Percentiles rank a stretch among this genome's conserved stretches.
Conservation (phyloP, 2,797 vertebrate species). For the Rhabdophis nuchalis region DNA sequence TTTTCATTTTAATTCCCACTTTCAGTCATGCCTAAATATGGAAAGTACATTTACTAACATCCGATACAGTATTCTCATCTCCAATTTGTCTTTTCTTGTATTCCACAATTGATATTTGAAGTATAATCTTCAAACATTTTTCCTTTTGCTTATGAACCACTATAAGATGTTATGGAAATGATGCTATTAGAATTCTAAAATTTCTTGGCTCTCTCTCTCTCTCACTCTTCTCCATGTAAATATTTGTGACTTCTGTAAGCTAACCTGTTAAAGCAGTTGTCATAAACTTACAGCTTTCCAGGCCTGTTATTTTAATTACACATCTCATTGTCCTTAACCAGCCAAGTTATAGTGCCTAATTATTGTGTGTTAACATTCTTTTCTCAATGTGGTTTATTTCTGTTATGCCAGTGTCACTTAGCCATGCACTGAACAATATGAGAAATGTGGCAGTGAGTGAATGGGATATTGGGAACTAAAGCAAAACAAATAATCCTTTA, state of each 20-base stretch:
- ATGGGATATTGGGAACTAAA: slow-evolving; percentile 31
- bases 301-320: not conserved
- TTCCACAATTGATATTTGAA: not conserved
- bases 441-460: slow-evolving; percentile 57
- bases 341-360: not conserved
- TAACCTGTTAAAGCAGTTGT: not conserved
- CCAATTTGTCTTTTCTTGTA: not conserved
- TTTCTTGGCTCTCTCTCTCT: not conserved
- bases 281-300: not conserved
- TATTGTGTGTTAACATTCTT: not conserved
- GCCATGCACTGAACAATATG: not conserved
- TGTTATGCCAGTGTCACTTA: not conserved
- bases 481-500: slow-evolving; percentile 22
- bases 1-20: not conserved
- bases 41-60: not conserved
- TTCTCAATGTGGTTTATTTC: not conserved
- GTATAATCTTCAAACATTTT: not conserved
- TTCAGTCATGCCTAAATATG: not conserved
- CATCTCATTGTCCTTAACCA: not conserved
- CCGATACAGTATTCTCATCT: not conserved
- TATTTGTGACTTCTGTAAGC: not conserved
- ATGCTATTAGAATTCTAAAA: not conserved
- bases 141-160: not conserved
- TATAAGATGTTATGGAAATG: not conserved
- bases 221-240: not conserved